Conservation (phyloP, 2,888 invertebrate genomes). For the Drosophila mettleri region DNA sequence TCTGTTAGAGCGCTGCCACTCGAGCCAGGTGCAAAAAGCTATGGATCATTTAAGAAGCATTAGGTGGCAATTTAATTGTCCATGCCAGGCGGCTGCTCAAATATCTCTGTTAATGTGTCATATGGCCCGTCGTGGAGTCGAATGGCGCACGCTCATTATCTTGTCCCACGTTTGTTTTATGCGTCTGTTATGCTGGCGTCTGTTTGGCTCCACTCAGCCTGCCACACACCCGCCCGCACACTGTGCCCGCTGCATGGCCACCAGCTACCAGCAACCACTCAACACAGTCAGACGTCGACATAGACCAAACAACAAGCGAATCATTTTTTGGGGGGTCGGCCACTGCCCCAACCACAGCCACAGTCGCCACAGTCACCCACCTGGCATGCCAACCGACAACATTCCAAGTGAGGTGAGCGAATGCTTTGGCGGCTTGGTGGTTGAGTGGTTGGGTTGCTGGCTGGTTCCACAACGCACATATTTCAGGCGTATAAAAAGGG, state of each 20-base stretch:
- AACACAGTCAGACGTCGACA: slow-evolving; percentile 23
- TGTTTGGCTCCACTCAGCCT: slow-evolving; percentile 18
- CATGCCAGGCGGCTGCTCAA: slow-evolving; percentile 24
- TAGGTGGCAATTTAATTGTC: slow-evolving; percentile 55
- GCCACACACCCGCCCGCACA: slow-evolving; percentile 2
- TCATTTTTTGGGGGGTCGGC: slow-evolving; percentile 31
- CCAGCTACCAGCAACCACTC: slow-evolving; percentile 19
- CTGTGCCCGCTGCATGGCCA: slow-evolving; percentile 6
- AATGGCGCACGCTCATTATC: slow-evolving; percentile 67
- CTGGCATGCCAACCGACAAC: slow-evolving; percentile 16
- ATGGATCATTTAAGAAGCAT: slow-evolving; percentile 43
- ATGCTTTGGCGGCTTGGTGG: slow-evolving; percentile 7
- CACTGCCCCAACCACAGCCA: not conserved
- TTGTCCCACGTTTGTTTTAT: slow-evolving; percentile 64
- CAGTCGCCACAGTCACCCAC: not conserved
- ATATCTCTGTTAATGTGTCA: slow-evolving; percentile 55
- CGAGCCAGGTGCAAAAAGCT: not conserved
- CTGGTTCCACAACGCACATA: slow-evolving; percentile 26
- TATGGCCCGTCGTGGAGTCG: slow-evolving; percentile 53
- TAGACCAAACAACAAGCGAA: slow-evolving; percentile 44
- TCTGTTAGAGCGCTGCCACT: not conserved
- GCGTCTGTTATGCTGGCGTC: slow-evolving; percentile 57
- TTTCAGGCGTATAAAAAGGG: slow-evolving; percentile 59
- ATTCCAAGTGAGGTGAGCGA: slow-evolving; percentile 26
- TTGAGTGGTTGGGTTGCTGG: not conserved